Conservation (phyloP, 1,140 invertebrate species). For the Micrasema longulum region DNA sequence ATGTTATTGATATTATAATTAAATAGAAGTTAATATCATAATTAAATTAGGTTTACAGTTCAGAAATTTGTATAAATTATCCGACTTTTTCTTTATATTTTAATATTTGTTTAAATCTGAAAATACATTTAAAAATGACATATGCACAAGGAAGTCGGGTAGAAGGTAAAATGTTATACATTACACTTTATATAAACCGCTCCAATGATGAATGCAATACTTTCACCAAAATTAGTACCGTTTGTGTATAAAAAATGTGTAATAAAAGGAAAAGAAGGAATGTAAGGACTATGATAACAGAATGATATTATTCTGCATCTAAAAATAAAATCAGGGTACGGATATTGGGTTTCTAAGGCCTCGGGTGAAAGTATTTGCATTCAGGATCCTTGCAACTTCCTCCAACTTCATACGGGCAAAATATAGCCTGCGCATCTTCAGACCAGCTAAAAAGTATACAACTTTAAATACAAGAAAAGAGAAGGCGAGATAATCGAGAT, state of each 20-base stretch:
- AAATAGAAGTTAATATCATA: too few species aligned
- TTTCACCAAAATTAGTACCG: conserved; percentile 5
- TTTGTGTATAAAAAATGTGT: not conserved
- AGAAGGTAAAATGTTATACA: conserved; percentile 19
- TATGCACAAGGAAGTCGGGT: too few species aligned
- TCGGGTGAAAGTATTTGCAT: conserved; percentile 66
- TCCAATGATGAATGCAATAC: not conserved
- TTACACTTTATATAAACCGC: conserved; percentile 24
- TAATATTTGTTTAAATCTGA: too few species aligned
- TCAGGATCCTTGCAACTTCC: conserved; percentile 66
- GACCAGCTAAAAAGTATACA: conserved; percentile 61
- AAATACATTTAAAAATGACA: too few species aligned
- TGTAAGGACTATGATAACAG: not conserved
- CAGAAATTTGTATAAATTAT: too few species aligned
- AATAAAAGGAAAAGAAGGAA: conserved; percentile 15
- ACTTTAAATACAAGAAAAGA: not conserved
- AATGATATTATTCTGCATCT: not conserved
- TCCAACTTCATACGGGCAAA: conserved; percentile 66
- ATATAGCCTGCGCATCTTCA: conserved; percentile 63
- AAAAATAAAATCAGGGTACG: not conserved
- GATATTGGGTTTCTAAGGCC: conserved; percentile 35
- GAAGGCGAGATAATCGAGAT: too few species aligned
- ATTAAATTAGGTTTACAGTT: too few species aligned
- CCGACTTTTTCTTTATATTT: too few species aligned
- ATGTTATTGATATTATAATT: too few species aligned